Evolutionary conservation across 1,140 invertebrate species (phyloP).

Genomic region (Bombus picipes): DNA sequence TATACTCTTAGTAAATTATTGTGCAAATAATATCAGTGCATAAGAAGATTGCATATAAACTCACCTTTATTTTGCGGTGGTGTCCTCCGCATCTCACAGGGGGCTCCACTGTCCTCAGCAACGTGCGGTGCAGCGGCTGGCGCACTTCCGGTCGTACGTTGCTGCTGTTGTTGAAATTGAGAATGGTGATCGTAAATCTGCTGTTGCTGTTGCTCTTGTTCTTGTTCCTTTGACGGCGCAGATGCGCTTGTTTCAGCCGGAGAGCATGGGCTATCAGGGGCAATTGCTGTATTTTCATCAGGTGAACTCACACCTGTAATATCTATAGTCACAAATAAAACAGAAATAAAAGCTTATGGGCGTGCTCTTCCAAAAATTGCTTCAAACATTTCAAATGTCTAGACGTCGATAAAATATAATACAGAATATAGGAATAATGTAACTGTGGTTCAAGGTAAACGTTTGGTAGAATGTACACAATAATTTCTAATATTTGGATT

Average conservation of each 20-base stretch:
- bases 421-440: neutral
- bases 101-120: constrained; percentile 74
- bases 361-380: neutral
- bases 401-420: neutral
- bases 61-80: constrained; percentile 81
- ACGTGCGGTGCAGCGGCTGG: constrained; percentile 58
- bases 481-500: neutral
- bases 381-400: neutral
- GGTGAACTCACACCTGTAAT: constrained; percentile 63
- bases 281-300: constrained; percentile 61
- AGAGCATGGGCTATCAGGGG: constrained; percentile 47
- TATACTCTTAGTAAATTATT: neutral
- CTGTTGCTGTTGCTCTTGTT: constrained; percentile 41
- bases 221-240: constrained; percentile 55
- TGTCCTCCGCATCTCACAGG: constrained; percentile 82
- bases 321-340: constrained; percentile 58
- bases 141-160: constrained; percentile 63
- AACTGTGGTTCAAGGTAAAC: neutral
- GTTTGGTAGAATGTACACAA: neutral
- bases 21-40: neutral
- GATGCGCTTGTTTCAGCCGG: constrained; percentile 55
- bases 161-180: constrained; percentile 63
- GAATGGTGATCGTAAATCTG: constrained; percentile 57
- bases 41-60: constrained; percentile 13
- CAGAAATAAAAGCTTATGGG: constrained; percentile 4